Evolutionary conservation across 2,113 vertebrate genomes (phyloP).

Genomic region (Corapipo altera): DNA sequence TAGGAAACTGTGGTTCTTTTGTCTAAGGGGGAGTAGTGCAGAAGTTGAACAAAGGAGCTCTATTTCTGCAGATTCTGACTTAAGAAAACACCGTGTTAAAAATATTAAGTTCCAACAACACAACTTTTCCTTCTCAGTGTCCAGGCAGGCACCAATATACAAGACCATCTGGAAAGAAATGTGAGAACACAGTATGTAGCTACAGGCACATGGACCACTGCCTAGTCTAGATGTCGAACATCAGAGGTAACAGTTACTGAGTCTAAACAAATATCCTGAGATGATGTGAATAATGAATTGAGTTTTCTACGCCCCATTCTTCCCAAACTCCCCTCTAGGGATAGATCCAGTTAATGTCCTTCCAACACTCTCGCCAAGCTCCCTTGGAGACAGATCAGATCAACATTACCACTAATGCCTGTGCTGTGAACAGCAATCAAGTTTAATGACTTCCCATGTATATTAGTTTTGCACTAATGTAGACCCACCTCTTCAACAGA

Average conservation of each 20-base stretch:
- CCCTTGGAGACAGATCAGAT: conserved; percentile 1
- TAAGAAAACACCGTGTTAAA: conserved; percentile 50
- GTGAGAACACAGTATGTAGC: conserved; percentile 27
- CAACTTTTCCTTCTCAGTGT: neutral
- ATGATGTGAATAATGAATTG: conserved; percentile 4
- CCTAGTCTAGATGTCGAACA: neutral
- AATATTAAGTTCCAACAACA: conserved; percentile 35
- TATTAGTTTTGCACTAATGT: neutral
- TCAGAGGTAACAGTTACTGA: conserved; percentile 19
- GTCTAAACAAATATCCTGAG: conserved; percentile 52
- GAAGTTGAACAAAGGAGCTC: conserved; percentile 50
- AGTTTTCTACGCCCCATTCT: conserved; percentile 4
- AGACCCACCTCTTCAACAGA: neutral
- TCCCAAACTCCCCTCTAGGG: conserved; percentile 31
- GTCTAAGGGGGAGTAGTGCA: neutral
- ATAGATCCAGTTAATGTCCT: conserved; percentile 19
- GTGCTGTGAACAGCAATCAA: neutral
- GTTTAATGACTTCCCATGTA: conserved; percentile 48
- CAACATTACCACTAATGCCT: neutral
- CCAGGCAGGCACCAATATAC: conserved; percentile 14
- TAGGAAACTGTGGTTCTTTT: conserved; percentile 53
- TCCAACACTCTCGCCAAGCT: neutral
- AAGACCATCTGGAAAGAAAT: conserved; percentile 54
- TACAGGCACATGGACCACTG: conserved; percentile 7
- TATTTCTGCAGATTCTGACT: conserved; percentile 42